A percentile compares a stretch with the other conserved stretches of the same genome.
Conservation (phyloP, 2,113 vertebrate genomes). For the Myiozetetes cayanensis region DNA sequence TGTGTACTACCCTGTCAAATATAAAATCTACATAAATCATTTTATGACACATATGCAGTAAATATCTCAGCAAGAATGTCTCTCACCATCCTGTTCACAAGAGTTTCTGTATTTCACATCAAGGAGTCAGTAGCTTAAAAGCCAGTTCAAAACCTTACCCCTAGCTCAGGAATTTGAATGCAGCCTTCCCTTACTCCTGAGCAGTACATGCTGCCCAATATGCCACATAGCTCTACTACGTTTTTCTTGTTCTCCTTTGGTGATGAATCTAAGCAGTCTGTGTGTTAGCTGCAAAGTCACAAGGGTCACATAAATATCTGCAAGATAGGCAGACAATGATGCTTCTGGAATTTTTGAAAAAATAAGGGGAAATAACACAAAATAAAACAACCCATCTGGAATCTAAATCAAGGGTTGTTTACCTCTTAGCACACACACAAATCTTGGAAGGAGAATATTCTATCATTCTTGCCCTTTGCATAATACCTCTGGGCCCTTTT, state of each 20-base stretch:
- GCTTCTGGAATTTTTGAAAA: constrained; percentile 23
- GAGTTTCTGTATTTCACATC: neutral
- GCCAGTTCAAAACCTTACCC: neutral
- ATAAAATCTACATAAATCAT: neutral
- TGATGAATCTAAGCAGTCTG: neutral
- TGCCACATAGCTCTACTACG: neutral
- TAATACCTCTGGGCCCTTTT: constrained; percentile 27
- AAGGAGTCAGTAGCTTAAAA: neutral
- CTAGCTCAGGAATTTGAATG: neutral
- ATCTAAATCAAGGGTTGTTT: constrained; percentile 45
- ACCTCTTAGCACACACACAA: neutral
- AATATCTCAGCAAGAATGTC: neutral
- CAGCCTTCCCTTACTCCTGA: neutral
- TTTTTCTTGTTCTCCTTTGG: neutral
- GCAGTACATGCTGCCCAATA: neutral
- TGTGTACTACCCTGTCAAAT: neutral
- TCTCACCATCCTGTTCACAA: neutral
- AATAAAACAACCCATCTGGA: constrained; percentile 17
- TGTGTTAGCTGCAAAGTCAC: neutral
- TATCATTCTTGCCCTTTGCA: neutral
- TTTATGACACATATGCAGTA: neutral
- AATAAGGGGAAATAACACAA: constrained; percentile 24
- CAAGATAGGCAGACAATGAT: constrained; percentile 2
- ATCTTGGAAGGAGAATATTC: neutral
- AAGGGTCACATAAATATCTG: constrained; percentile 16